Base-by-base conservation (phyloP, 2,888 invertebrate genomes). In the Torymus texanus region DNA sequence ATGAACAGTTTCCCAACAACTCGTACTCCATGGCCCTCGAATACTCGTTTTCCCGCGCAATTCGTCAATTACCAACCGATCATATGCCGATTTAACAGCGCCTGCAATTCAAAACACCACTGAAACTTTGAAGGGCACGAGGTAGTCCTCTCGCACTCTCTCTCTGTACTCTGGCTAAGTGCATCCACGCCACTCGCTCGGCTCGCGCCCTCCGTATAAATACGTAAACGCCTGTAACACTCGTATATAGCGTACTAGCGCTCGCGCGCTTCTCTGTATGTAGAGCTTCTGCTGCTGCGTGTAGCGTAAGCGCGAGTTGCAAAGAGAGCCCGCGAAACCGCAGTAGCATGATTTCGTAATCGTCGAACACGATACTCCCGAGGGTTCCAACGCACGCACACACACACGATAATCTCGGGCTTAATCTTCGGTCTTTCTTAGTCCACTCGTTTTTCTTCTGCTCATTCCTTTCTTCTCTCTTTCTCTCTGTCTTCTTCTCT, bases 401-500 rank as follows among this genome's bases (percentile, higher is more conserved):
- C 41, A 8, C 41, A 41, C 21, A 21, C 77, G 71, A 77, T 77
- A 77, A 77, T 77, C 76, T 77, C 76, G 24, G 65, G 63, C 76
- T 77, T 77, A 77, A 77, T 77, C 77, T 77, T 59, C 50, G 63
- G 70, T 63, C 70, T 62, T 70, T 70, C 74, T 53, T 55, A 21
- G 50, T 24, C 16, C 58, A 13, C 29, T 51, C 61, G 12, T n/a
- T 53, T 18, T 51, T 29, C 24, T 29, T 13, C 53, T 79, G 79
- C 67, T 76, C 70, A 76, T 81, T 82, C 75, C 82, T 67, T 24
- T 77, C 79, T 74, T 80, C 70, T 58, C 72, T 79, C 71, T 74
- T 76, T 65, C 78, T 24, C 66, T 65, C 71, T 18, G 66, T 66
- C 59, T 61, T 41, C 41, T 41, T 41, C 41, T 41, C 41, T 5